phyloP scores from a whole-genome alignment of 2,797 vertebrate species.

The Poecile montanus region DNA sequence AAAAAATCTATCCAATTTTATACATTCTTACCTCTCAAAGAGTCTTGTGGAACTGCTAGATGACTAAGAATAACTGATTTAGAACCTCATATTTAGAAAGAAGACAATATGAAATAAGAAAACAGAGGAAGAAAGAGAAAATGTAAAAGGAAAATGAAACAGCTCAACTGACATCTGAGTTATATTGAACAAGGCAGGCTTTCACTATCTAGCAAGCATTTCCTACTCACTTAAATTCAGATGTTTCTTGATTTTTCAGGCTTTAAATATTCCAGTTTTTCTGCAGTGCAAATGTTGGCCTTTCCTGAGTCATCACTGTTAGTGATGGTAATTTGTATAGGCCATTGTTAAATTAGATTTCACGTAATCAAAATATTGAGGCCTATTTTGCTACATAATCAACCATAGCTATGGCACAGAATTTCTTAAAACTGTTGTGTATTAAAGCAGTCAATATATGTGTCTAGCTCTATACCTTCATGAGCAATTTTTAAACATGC shows the following conservation, averaged over 20 bases:
- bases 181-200: neutral
- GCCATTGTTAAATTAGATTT: neutral
- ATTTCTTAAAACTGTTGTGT: neutral
- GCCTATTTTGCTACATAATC: neutral
- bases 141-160: neutral
- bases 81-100: neutral
- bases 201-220: neutral
- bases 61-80: conserved; percentile 24
- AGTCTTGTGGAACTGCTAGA: neutral
- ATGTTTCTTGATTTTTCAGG: neutral
- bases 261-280: neutral
- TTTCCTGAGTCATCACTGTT: neutral
- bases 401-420: neutral
- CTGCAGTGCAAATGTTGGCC: neutral
- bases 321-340: neutral
- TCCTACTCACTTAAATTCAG: neutral
- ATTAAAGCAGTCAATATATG: neutral
- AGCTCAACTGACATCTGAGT: neutral
- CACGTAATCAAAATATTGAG: neutral
- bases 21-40: neutral
- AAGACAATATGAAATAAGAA: conserved; percentile 4
- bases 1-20: neutral
- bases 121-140: conserved; percentile 3
- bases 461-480: neutral
- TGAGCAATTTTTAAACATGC: neutral